These are phyloP conservation scores for Euzetes globulus DNA, from an alignment of 2,888 invertebrate genomes.

Conservation along the genomic window DNA sequence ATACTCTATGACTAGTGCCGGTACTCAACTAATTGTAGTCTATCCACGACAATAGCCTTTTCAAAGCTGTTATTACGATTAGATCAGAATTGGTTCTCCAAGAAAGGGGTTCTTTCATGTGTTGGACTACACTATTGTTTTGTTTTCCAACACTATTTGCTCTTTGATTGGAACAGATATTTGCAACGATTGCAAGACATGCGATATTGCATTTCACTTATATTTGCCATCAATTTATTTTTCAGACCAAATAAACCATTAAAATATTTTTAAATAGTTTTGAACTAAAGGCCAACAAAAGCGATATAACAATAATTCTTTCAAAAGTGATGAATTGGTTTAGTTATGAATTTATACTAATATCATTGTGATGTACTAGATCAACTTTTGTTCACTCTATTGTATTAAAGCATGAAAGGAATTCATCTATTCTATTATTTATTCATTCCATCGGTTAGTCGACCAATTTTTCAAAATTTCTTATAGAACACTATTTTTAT, in stretches of 20 bases:
- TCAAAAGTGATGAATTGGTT: constrained; percentile 21
- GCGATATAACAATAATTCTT: constrained; percentile 9
- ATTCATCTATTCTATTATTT: too few relatives aligned
- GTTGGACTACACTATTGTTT: background rate
- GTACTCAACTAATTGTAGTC: constrained; percentile 17
- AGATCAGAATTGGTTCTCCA: background rate
- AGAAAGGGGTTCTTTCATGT: background rate
- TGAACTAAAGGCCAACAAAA: background rate
- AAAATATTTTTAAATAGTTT: background rate
- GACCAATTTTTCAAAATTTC: too few relatives aligned
- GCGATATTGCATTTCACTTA: constrained; percentile 4
- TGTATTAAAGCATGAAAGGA: too few relatives aligned
- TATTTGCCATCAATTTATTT: background rate
- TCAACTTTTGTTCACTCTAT: too few relatives aligned
- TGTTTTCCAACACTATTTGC: background rate
- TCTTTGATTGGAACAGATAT: background rate
- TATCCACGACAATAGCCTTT: constrained; percentile 10
- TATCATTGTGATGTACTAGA: too few relatives aligned
- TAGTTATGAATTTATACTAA: background rate
- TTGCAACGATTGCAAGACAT: background rate
- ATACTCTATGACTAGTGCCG: background rate
- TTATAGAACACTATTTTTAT: too few relatives aligned
- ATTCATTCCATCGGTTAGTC: too few relatives aligned
- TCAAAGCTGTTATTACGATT: constrained; percentile 20
- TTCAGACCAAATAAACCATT: background rate